Percentiles rank a stretch among this genome's conserved stretches.
Conservation (phyloP, 2,113 vertebrate genomes). For the Arvicanthis niloticus region DNA sequence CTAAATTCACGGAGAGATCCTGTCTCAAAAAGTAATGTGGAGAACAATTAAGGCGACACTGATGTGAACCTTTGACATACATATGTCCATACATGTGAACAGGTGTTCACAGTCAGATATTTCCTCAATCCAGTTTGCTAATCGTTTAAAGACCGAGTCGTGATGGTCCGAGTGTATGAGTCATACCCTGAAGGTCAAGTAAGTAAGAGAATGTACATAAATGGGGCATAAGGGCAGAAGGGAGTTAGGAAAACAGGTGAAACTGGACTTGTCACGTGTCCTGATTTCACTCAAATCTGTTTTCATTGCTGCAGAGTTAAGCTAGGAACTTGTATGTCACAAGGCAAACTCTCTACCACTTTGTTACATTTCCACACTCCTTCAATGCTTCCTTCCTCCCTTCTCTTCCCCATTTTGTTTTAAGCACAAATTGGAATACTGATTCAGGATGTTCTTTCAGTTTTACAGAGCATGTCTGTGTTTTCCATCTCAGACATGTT, state of each 20-base stretch:
- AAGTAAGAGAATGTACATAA: background rate
- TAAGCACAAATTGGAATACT: conserved; percentile 27
- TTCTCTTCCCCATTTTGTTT: background rate
- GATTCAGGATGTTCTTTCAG: conserved; percentile 24
- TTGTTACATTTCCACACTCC: background rate
- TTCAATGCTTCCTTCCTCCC: background rate
- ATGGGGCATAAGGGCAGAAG: background rate
- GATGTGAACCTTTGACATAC: background rate
- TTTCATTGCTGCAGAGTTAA: background rate
- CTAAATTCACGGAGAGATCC: background rate
- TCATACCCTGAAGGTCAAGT: background rate
- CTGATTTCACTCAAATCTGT: background rate
- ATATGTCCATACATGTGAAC: background rate
- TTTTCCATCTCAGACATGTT: conserved; percentile 65
- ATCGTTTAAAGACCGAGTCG: conserved; percentile 23
- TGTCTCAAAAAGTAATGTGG: background rate
- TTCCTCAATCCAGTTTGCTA: conserved; percentile 5
- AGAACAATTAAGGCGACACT: too few species aligned
- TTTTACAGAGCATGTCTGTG: conserved; percentile 63
- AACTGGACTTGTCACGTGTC: background rate
- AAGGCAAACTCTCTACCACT: background rate
- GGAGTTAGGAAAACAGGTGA: background rate
- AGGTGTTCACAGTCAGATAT: background rate
- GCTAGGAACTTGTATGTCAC: too few species aligned
- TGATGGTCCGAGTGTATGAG: background rate